Evolutionary conservation across 2,113 vertebrate genomes (phyloP), one percentile per base, ranked within the genome.

Genomic region (Phasianus colchicus): DNA sequence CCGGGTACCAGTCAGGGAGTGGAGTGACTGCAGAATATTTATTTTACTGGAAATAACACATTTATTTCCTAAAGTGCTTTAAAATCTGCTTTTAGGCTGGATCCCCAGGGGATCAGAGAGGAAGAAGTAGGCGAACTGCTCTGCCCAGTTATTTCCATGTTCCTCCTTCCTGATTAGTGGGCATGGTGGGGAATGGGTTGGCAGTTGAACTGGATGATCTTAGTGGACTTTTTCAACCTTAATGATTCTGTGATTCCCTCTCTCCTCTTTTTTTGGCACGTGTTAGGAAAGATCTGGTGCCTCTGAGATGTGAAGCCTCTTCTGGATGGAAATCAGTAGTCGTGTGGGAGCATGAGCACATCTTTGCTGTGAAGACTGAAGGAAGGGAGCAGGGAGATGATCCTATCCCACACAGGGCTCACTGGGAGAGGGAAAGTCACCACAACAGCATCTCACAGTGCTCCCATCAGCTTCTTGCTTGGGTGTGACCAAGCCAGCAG

Each of bases 321-420:
- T 79, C 66, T 71, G 36, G 21, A 9, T 32, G 43, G 48, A 34
- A 40, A 70, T 10, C 42, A 20, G 43, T 22, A 67, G 52, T 17
- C n/a, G 11, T 12, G 2, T 5, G 15, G 70, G 21, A 88, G 47
- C 11, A 13, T 47, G 72, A 88, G 11, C 47, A 61, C 0, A 0
- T 69, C 17, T 15, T 50, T 17, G 2, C 38, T 36, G 10, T 10
- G 38, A 1, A 1, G 38, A 8, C 9, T 12, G 30, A 0, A 1
- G 29, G 20, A 48, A 72, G 76, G 50, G 50, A 69, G 47, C 3
- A 0, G 67, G 40, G 52, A 85, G 58, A 42, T 54, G 21, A n/a
- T 60, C 19, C 27, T 60, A 16, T 2, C 69, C 36, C 54, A 79
- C 24, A 17, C 27, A 67, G 18, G 7, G 34, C 38, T 60, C 13